These are phyloP conservation scores for Tromatobia lineatoria DNA, from an alignment of 2,888 invertebrate species.

Conservation along the genomic window DNA sequence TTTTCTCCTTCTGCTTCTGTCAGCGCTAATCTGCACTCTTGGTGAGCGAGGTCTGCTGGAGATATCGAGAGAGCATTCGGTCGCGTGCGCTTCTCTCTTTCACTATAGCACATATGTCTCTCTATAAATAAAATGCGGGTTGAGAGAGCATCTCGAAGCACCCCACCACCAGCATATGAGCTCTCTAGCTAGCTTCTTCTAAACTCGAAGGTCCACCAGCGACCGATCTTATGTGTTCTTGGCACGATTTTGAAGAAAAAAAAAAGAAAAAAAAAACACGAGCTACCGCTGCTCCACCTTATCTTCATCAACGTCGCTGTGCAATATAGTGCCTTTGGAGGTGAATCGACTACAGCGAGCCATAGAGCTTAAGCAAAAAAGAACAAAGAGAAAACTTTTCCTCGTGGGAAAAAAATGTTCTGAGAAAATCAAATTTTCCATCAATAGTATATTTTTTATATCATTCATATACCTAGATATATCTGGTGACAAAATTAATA, in stretches of 20 bases:
- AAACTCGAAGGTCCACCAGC: conserved; percentile 59
- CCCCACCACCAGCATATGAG: not conserved
- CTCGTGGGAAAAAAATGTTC: not conserved
- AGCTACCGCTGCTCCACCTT: conserved; percentile 33
- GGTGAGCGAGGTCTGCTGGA: conserved; percentile 43
- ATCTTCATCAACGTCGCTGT: conserved; percentile 54
- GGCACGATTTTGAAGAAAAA: conserved; percentile 67
- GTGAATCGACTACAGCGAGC: conserved; percentile 24
- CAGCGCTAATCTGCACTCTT: conserved; percentile 54
- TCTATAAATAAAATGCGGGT: conserved; percentile 65
- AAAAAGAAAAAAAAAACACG: conserved; percentile 65
- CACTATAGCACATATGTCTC: conserved; percentile 25
- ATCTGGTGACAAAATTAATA: no score
- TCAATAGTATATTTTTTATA: not conserved
- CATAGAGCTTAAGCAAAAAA: not conserved
- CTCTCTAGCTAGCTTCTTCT: conserved; percentile 42
- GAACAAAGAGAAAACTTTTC: not conserved
- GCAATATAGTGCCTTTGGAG: conserved; percentile 49
- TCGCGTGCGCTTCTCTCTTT: conserved; percentile 18
- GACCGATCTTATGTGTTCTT: conserved; percentile 60
- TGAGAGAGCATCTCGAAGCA: conserved; percentile 21
- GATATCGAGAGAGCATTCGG: conserved; percentile 61
- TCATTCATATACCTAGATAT: not conserved
- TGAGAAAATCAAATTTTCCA: no score
- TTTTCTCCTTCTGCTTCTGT: conserved; percentile 50